Percentiles rank a stretch among this genome's conserved stretches.
Evolutionary conservation across 1,140 invertebrate species (phyloP).

Genomic region (Papilio machaon): DNA sequence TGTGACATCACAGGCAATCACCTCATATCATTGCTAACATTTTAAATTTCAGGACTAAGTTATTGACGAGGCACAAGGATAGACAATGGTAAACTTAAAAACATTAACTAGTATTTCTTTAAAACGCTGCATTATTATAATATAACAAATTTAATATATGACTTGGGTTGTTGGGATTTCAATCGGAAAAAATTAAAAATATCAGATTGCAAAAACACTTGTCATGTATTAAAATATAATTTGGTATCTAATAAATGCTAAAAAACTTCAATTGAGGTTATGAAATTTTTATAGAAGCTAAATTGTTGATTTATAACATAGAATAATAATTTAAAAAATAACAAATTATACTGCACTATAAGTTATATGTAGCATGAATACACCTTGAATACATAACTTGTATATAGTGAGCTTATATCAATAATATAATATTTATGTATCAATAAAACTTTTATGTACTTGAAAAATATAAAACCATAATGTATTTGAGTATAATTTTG

Average conservation of each 20-base stretch:
- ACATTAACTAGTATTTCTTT: conserved; percentile 10
- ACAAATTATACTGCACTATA: neutral
- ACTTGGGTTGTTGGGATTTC: neutral
- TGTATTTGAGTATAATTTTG: neutral
- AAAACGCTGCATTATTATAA: conserved; percentile 24
- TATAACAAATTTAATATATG: neutral
- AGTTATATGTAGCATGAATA: conserved; percentile 37
- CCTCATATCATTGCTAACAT: conserved; percentile 77
- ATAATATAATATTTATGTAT: neutral
- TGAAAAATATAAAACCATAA: neutral
- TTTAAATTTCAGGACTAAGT: conserved; percentile 89
- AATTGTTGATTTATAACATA: conserved; percentile 21
- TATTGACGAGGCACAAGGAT: conserved; percentile 91
- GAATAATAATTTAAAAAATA: conserved; percentile 1
- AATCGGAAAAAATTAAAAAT: neutral
- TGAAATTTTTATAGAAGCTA: conserved; percentile 10
- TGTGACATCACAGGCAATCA: conserved; percentile 51
- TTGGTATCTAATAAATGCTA: conserved; percentile 54
- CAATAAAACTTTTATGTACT: neutral
- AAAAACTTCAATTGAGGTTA: conserved; percentile 42
- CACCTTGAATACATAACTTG: neutral
- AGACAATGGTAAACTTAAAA: conserved; percentile 87
- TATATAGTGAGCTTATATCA: neutral
- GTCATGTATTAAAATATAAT: conserved; percentile 30
- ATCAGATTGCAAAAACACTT: conserved; percentile 61